phyloP scores from a whole-genome alignment of 2,797 vertebrate species.

The Alosa sapidissima region DNA sequence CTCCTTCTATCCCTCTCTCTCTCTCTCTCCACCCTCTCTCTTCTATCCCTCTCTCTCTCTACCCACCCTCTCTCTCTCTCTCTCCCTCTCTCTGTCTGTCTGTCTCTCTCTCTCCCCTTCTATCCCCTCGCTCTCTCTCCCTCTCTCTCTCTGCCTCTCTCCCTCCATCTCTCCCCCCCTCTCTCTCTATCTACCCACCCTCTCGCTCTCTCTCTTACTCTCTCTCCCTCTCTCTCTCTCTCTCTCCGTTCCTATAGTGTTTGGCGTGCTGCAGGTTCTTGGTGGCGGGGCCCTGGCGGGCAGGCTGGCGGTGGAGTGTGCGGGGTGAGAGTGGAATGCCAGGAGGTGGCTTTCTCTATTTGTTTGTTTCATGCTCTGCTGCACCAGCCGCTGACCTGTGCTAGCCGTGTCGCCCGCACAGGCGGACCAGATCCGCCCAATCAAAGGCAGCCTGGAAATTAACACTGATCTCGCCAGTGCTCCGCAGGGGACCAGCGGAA shows the following conservation, averaged over 20 bases:
- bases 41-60: background rate
- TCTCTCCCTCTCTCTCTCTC: background rate
- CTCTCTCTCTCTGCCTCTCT: background rate
- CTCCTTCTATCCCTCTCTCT: background rate
- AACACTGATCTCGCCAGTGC: slow-evolving; percentile 90
- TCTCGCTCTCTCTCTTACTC: no score
- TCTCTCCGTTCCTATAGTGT: slow-evolving; percentile 5
- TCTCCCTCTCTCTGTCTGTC: background rate
- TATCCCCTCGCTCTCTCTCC: background rate
- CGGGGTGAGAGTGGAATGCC: slow-evolving; percentile 64
- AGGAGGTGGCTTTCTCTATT: slow-evolving; percentile 99
- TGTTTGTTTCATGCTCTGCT: slow-evolving; percentile 98
- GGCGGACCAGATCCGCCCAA: slow-evolving; percentile 89
- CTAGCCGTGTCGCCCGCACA: slow-evolving; percentile 79
- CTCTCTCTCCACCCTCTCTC: background rate
- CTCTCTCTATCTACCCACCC: no score
- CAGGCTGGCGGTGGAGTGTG: slow-evolving; percentile 69
- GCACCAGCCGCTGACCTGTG: slow-evolving; percentile 97
- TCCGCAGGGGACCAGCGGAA: slow-evolving; percentile 75
- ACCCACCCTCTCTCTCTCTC: background rate
- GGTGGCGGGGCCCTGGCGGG: slow-evolving; percentile 77
- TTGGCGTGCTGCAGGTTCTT: slow-evolving; percentile 70
- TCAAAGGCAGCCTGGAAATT: slow-evolving; percentile 92
- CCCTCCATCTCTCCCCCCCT: background rate
- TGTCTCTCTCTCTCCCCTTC: background rate